Percentiles rank a stretch among this genome's conserved stretches.
Conservation (phyloP, 1,140 invertebrate species). For the Pristionchus pacificus region DNA sequence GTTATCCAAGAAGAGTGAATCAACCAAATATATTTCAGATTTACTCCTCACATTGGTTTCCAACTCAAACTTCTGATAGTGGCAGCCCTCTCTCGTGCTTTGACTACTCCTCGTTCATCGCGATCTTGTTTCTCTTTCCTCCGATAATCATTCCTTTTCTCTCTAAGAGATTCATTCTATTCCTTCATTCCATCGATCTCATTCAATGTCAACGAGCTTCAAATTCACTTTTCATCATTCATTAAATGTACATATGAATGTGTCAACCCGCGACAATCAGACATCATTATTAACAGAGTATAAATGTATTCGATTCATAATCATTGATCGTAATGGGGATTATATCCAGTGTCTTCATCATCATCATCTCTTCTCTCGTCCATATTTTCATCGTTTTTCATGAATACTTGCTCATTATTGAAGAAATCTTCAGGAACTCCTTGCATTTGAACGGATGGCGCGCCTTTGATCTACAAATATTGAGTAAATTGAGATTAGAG, state of each 20-base stretch:
- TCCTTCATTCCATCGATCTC: too few relatives aligned
- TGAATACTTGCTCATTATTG: slow-evolving; percentile 9
- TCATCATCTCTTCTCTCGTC: slow-evolving; percentile 9
- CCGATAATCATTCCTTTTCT: slow-evolving; percentile 8
- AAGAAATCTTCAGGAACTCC: slow-evolving; percentile 22
- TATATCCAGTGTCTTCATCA: too few relatives aligned
- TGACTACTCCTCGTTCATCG: not conserved
- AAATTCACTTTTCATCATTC: too few relatives aligned
- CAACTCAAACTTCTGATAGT: slow-evolving; percentile 13
- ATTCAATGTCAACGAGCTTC: too few relatives aligned
- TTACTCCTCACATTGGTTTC: slow-evolving; percentile 1
- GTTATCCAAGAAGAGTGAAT: too few relatives aligned
- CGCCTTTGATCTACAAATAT: slow-evolving; percentile 29
- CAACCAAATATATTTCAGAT: too few relatives aligned
- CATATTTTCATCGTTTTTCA: slow-evolving; percentile 1
- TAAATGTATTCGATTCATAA: too few relatives aligned
- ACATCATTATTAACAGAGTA: too few relatives aligned
- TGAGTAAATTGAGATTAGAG: not conserved
- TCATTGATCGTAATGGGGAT: too few relatives aligned
- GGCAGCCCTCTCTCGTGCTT: slow-evolving; percentile 3
- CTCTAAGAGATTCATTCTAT: too few relatives aligned
- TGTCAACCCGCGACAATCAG: too few relatives aligned
- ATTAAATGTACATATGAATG: too few relatives aligned
- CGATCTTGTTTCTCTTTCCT: not conserved
- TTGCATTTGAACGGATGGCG: slow-evolving; percentile 55